These are phyloP conservation scores for Etheostoma nigrum DNA, from an alignment of 2,797 vertebrate genomes.

Conservation along the genomic window DNA sequence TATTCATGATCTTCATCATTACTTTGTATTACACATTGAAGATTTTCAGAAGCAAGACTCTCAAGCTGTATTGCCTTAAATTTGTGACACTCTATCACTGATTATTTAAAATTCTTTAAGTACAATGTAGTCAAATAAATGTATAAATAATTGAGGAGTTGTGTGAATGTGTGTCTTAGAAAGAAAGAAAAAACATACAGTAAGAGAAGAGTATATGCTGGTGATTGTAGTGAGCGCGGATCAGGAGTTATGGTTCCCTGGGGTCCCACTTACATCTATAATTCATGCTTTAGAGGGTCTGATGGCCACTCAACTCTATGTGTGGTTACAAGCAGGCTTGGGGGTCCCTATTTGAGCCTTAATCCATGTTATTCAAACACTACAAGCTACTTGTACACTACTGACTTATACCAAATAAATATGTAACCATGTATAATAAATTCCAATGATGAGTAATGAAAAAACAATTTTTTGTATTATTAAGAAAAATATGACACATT, in stretches of 20 bases:
- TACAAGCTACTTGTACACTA: too few relatives aligned
- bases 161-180: constrained; percentile 14
- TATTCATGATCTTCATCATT: constrained; percentile 74
- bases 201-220: constrained; percentile 73
- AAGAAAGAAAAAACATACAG: constrained; percentile 8
- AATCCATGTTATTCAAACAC: constrained; percentile 19
- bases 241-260: constrained; percentile 65
- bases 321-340: constrained; percentile 53
- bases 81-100: constrained; percentile 3
- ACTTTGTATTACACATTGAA: constrained; percentile 39
- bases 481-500: neutral
- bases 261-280: constrained; percentile 77
- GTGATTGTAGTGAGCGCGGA: constrained; percentile 62
- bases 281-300: constrained; percentile 72
- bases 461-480: neutral
- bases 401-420: constrained; percentile 1
- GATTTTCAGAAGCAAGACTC: constrained; percentile 24
- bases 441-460: constrained; percentile 2
- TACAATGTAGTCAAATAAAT: neutral
- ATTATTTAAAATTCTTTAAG: constrained; percentile 31
- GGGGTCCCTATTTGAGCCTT: constrained; percentile 24
- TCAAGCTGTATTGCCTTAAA: neutral
- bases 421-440: neutral
- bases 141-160: constrained; percentile 7
- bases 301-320: constrained; percentile 60